Evolutionary conservation across 2,797 vertebrate genomes (phyloP).

Genomic region (Clarias laeviceps): DNA sequence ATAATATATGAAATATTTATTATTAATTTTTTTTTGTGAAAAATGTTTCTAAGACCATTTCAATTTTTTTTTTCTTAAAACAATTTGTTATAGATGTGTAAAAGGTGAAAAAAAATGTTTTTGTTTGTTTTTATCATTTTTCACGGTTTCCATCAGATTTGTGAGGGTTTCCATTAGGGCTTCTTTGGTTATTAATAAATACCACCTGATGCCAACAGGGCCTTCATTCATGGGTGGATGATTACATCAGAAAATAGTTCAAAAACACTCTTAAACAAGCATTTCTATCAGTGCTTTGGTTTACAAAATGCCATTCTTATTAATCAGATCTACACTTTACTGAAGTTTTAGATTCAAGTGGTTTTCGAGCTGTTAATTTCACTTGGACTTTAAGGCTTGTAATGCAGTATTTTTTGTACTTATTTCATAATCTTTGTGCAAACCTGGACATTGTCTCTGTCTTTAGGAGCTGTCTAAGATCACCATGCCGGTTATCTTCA

Average conservation of each 20-base stretch:
- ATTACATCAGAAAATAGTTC: neutral
- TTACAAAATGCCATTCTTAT: neutral
- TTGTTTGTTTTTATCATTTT: neutral
- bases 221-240: neutral
- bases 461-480: slow-evolving; percentile 95
- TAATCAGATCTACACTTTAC: neutral
- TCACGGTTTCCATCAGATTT: neutral
- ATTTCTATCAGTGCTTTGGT: neutral
- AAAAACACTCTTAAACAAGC: neutral
- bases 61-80: too few relatives aligned
- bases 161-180: neutral
- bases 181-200: neutral
- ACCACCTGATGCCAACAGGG: neutral
- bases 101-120: too few relatives aligned
- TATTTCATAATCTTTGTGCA: neutral
- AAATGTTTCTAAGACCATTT: too few relatives aligned
- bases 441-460: neutral
- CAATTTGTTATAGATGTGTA: too few relatives aligned
- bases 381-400: neutral
- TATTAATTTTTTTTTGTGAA: too few relatives aligned
- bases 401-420: neutral
- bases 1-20: too few relatives aligned
- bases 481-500: slow-evolving; percentile 97
- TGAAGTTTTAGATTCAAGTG: neutral
- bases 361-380: neutral